Evolutionary conservation across 2,797 vertebrate species (phyloP), one percentile per base, ranked within the genome.

Genomic region (Acanthis flammea): DNA sequence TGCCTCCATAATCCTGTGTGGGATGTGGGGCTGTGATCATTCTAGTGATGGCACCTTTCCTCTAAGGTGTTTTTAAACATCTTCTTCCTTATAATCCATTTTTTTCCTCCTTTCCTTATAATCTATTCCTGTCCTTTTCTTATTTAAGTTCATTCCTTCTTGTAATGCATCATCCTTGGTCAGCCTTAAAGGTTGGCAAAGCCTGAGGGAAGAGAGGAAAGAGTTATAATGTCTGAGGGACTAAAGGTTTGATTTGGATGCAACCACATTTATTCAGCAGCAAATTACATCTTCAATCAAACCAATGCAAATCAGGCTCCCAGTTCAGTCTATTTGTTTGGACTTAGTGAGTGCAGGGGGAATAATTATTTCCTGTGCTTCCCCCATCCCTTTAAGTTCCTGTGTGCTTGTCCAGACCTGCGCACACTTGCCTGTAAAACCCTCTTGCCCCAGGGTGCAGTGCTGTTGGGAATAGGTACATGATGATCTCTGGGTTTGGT

Each of bases 221-320:
- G 91, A 96, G 53, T 95, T 95, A 94, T 78, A 91, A 94, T 12
- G 53, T 95, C 91, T 94, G 85, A 81, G 93, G 92, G 85, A 89
- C 82, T 90, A 79, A 93, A 78, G 91, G 93, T 95, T 95, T 97
- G 95, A 85, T 93, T 96, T 93, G 93, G 96, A 92, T 55, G 53
- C 82, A 92, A 50, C 89, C 74, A 88, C 89, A 94, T 97, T 97
- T 96, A 95, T 94, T 95, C 95, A 96, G 94, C 37, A 74, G 93
- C 91, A 93, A 93, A 96, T 95, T 94, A 92, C 79, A 83, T 92
- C 94, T 95, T 94, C 92, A 94, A 94, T 96, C 92, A 96, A 95
- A 92, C 62, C 45, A 7, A 91, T 78, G 78, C 76, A 88, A 93
- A 91, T 94, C 54, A 88, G 53, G 66, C 54, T 88, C 65, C 80